Evolutionary conservation across 2,888 invertebrate genomes (phyloP).

Genomic region (Bursaphelenchus okinawaensis): DNA sequence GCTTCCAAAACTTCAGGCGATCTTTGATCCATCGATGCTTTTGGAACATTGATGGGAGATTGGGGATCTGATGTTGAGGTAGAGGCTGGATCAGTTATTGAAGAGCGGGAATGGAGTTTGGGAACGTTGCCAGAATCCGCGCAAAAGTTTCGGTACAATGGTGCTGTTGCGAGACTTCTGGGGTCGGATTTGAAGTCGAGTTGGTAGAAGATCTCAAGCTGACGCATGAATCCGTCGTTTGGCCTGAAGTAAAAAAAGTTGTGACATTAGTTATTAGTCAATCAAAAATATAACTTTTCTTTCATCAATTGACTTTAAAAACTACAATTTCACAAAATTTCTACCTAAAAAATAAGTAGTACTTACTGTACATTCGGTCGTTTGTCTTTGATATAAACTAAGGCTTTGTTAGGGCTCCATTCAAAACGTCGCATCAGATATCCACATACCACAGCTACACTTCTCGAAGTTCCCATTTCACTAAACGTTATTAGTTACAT

Average conservation of each 20-base stretch:
- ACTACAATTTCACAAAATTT: not conserved
- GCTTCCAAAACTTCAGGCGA: slow-evolving; percentile 6
- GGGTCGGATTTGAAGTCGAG: slow-evolving; percentile 31
- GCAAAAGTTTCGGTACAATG: slow-evolving; percentile 20
- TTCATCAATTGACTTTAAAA: slow-evolving; percentile 11
- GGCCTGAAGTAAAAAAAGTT: not conserved
- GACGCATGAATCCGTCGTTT: slow-evolving; percentile 1
- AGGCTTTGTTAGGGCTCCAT: slow-evolving; percentile 37
- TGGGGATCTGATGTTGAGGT: not conserved
- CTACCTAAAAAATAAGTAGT: not conserved
- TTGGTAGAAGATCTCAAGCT: slow-evolving; percentile 30
- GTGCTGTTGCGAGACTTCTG: slow-evolving; percentile 18
- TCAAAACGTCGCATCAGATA: slow-evolving; percentile 38
- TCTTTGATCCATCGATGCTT: not conserved
- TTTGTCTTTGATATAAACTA: slow-evolving; percentile 29
- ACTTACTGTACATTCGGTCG: slow-evolving; percentile 36
- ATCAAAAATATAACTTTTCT: not conserved
- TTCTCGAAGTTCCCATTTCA: slow-evolving; percentile 44
- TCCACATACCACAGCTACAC: slow-evolving; percentile 38
- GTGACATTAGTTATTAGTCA: not conserved
- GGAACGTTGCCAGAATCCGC: slow-evolving; percentile 22
- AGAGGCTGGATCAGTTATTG: slow-evolving; percentile 1
- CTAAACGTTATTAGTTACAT: slow-evolving; percentile 30
- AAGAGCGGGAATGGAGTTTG: not conserved
- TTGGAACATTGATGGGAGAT: not conserved